These are phyloP conservation scores for Caenorhabditis remanei DNA, from an alignment of 1,140 invertebrate species.

Conservation along the genomic window DNA sequence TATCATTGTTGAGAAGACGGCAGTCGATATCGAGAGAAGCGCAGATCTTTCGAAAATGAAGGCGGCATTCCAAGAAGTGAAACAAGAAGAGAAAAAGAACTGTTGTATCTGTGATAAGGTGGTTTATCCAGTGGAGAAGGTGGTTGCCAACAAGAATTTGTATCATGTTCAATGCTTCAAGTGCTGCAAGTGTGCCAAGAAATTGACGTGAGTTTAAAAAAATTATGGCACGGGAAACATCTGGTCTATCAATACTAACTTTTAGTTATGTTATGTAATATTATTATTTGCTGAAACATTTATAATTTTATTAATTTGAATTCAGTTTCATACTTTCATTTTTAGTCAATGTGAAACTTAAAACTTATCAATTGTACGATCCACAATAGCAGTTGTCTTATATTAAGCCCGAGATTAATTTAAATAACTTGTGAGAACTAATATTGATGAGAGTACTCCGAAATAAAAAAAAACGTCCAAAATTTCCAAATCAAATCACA, in stretches of 20 bases:
- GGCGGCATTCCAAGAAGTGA: slow-evolving; percentile 57
- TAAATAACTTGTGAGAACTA: no score
- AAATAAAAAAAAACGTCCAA: no score
- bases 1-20: slow-evolving; percentile 51
- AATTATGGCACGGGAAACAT: not conserved
- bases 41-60: slow-evolving; percentile 59
- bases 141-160: slow-evolving; percentile 76
- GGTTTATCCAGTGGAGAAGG: slow-evolving; percentile 78
- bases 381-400: no score
- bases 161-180: slow-evolving; percentile 78
- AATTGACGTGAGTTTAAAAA: slow-evolving; percentile 73
- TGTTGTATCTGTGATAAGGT: slow-evolving; percentile 77
- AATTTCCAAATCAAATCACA: no score
- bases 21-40: slow-evolving; percentile 57
- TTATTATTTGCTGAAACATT: no score
- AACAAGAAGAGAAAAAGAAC: slow-evolving; percentile 72
- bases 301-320: no score
- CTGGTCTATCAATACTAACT: no score
- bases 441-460: no score
- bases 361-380: no score
- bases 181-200: slow-evolving; percentile 76
- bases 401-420: no score
- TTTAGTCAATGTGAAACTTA: no score
- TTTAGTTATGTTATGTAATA: not conserved
- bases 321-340: no score